Percentiles rank a stretch among this genome's conserved stretches.
Evolutionary conservation across 2,888 invertebrate genomes (phyloP).

Genomic region (Megaustenia siamemsis): DNA sequence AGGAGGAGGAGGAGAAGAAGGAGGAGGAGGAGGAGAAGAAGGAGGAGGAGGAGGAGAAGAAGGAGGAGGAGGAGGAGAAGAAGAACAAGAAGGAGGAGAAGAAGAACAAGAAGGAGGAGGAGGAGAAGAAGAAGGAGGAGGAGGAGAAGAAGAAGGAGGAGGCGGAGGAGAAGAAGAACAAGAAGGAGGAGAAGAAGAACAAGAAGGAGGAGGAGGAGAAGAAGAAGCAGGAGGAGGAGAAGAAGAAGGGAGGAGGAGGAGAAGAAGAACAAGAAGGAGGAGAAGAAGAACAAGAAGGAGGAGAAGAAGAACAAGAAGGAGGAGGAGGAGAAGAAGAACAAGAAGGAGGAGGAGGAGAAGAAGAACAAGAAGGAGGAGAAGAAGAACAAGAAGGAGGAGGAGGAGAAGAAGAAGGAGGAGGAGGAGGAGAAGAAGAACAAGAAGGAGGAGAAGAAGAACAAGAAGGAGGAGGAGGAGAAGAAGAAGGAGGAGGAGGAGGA

Average conservation of each 20-base stretch:
- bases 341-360: not conserved
- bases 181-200: not conserved
- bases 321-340: not conserved
- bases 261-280: not conserved
- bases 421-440: not conserved
- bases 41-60: too few species aligned
- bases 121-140: too few species aligned
- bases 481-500: too few species aligned
- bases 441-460: too few species aligned
- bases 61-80: too few species aligned
- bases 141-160: too few species aligned
- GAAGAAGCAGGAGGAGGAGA: too few species aligned
- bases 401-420: not conserved
- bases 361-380: not conserved
- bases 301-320: slow-evolving; percentile 9
- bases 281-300: slow-evolving; percentile 20
- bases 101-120: too few species aligned
- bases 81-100: too few species aligned
- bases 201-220: not conserved
- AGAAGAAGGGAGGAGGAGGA: not conserved
- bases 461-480: too few species aligned
- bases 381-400: not conserved
- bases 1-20: too few species aligned
- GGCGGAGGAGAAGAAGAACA: not conserved
- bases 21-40: too few species aligned